Evolutionary conservation across 2,888 invertebrate species (phyloP).

Genomic region (Apodemia duryi): DNA sequence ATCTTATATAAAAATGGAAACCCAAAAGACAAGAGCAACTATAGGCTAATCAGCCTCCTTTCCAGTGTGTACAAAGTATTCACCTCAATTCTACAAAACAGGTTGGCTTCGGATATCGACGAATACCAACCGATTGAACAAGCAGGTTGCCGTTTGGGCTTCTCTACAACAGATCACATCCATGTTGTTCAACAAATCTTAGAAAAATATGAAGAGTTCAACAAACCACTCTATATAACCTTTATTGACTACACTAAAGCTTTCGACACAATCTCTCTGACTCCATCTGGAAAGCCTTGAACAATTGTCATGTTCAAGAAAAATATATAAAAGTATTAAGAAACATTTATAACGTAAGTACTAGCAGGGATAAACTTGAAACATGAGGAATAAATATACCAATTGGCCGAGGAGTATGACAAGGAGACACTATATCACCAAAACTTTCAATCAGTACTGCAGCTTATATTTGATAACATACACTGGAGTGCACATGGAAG

Average conservation of each 20-base stretch:
- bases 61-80: conserved; percentile 24
- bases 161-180: conserved; percentile 8
- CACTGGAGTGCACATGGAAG: not conserved
- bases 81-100: conserved; percentile 18
- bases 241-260: conserved; percentile 6
- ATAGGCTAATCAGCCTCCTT: conserved; percentile 25
- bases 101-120: conserved; percentile 12
- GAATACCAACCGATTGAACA: conserved; percentile 8
- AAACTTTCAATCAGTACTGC: conserved; percentile 5
- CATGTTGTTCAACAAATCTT: conserved; percentile 7
- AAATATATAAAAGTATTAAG: not conserved
- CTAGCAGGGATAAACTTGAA: not conserved
- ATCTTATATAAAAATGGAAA: conserved; percentile 24
- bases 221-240: not conserved
- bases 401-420: conserved; percentile 4
- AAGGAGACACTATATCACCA: conserved; percentile 9
- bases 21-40: conserved; percentile 21
- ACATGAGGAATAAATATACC: not conserved
- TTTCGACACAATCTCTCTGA: not conserved
- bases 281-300: not conserved
- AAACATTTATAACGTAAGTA: not conserved
- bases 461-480: conserved; percentile 1
- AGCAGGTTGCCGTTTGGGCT: conserved; percentile 2
- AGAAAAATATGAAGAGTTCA: conserved; percentile 9
- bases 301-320: not conserved